Evolutionary conservation across 2,797 vertebrate genomes (phyloP), one percentile per base, ranked within the genome.

Genomic region (Sciaenops ocellatus): DNA sequence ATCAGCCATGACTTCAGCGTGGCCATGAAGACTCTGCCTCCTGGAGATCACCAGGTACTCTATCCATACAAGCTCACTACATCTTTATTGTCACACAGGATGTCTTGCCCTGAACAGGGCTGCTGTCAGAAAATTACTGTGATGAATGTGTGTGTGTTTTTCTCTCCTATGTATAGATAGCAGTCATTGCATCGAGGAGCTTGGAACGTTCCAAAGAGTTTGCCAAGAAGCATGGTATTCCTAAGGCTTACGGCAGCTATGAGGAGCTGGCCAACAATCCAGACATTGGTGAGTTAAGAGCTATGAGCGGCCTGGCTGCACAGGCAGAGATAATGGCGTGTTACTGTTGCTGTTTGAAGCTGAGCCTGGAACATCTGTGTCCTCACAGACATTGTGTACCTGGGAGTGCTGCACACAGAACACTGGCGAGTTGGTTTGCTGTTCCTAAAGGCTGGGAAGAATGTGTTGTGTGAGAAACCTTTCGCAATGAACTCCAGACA

Each of bases 381-480:
- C 63, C 72, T 69, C 28, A 7, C 83, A 96, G 96, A 97, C 69
- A 80, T 96, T 28, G 90, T 95, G 42, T 95, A 96, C 44, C 42
- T 96, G 15, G 95, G 95, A n/a, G 85, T 93, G 42, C 85, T 96
- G 77, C 95, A 97, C 77, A 94, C 95, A 0, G 91, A 95, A 79
- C 96, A 97, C 89, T 93, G 94, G 72, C 48, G 75, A 0, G 84
- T 90, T 0, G 94, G 93, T 28, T 69, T 94, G 69, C 89, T 95
- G 7, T 95, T 95, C 86, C 92, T 97, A 59, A 77, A 85, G 2
- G 92, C 94, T 0, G 90, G 92, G 44, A 96, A 96, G 81, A 95
- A 95, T 0, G 89, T 97, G 12, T 69, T 96, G 59, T 95, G 95
- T 7, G 95, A 97, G 88, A 97, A 96, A 69, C 95, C 96, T 0